Conservation (phyloP, 2,113 vertebrate genomes). For the Etheostoma spectabile region DNA sequence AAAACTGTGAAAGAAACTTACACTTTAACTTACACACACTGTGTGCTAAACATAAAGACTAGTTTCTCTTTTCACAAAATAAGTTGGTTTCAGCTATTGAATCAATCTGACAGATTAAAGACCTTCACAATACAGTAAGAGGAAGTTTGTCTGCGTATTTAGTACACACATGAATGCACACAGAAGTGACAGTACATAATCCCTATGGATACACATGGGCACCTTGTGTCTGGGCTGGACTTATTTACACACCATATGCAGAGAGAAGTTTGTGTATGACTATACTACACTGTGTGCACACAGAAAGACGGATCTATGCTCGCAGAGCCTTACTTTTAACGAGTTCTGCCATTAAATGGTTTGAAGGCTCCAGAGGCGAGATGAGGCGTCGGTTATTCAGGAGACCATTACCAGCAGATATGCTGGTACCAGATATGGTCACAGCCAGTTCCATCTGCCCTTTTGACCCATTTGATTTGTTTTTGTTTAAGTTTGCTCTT, state of each 20-base stretch:
- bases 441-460: conserved; percentile 48
- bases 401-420: conserved; percentile 48
- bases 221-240: conserved; percentile 16
- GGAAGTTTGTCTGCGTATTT: conserved; percentile 2
- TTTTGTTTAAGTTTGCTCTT: conserved; percentile 40
- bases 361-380: conserved; percentile 17
- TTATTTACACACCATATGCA: conserved; percentile 25
- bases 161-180: not conserved
- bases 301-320: conserved; percentile 8
- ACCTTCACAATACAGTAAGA: not conserved
- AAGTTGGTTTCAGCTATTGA: not conserved
- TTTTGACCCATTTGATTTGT: conserved; percentile 22
- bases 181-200: not conserved
- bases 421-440: too few relatives aligned
- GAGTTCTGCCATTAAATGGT: conserved; percentile 12
- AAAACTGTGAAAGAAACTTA: conserved; percentile 16
- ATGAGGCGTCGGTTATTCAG: conserved; percentile 35
- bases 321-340: conserved; percentile 41
- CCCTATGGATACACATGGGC: conserved; percentile 3
- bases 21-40: conserved; percentile 10
- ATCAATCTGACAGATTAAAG: not conserved
- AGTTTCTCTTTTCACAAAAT: conserved; percentile 9
- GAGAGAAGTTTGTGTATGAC: conserved; percentile 18
- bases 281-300: conserved; percentile 34
- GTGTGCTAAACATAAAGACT: conserved; percentile 26